Conservation (phyloP, 1,140 invertebrate species). For the Drosophila sechellia region DNA sequence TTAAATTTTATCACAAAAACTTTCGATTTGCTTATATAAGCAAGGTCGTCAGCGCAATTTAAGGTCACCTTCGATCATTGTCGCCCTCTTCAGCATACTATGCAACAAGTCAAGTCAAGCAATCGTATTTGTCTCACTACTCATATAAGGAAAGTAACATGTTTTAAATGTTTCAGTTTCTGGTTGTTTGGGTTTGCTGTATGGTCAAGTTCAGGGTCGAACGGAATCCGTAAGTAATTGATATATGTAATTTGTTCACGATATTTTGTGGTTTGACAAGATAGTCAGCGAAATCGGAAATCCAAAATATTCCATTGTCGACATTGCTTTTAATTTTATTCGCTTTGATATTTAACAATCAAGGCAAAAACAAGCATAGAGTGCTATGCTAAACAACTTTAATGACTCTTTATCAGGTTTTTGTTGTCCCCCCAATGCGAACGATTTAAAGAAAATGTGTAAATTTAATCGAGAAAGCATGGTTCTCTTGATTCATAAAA, state of each 20-base stretch:
- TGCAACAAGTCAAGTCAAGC: neutral
- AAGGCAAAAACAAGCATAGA: slow-evolving; percentile 52
- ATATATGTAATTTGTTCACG: slow-evolving; percentile 10
- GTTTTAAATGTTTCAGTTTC: neutral
- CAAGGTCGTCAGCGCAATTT: slow-evolving; percentile 7
- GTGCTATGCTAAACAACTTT: slow-evolving; percentile 66
- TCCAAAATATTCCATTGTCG: slow-evolving; percentile 61
- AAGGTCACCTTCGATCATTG: slow-evolving; percentile 8
- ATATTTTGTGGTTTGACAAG: slow-evolving; percentile 12
- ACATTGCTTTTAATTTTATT: slow-evolving; percentile 25
- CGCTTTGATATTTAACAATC: slow-evolving; percentile 32
- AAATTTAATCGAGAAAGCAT: too few relatives aligned
- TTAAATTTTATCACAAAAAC: neutral
- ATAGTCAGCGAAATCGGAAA: slow-evolving; percentile 49
- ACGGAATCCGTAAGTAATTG: slow-evolving; percentile 10
- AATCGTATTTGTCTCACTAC: slow-evolving; percentile 9
- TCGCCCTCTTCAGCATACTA: neutral
- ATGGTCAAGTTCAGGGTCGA: slow-evolving; percentile 61
- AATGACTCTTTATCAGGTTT: slow-evolving; percentile 5
- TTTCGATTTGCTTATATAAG: neutral
- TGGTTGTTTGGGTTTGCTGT: slow-evolving; percentile 6
- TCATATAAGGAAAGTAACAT: slow-evolving; percentile 20
- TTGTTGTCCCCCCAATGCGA: too few relatives aligned
- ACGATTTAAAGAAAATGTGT: too few relatives aligned
- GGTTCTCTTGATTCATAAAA: neutral